Base-by-base conservation (phyloP, 2,113 vertebrate species). In the Ramphastos sulfuratus region DNA sequence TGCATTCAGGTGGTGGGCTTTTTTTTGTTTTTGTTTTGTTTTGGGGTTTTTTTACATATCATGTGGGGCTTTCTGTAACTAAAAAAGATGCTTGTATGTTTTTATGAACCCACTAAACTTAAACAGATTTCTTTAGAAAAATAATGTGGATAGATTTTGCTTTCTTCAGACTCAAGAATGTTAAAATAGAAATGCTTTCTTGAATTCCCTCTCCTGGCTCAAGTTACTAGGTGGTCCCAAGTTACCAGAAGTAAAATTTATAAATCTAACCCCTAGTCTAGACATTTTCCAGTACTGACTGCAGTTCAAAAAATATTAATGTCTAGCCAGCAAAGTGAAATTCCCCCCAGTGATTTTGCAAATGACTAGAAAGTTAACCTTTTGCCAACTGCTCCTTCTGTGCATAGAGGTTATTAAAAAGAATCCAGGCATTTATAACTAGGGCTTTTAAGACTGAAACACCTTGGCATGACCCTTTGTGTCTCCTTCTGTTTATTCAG, bases 191-290 rank as follows among this genome's bases (percentile, higher is more conserved):
- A 98, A 98, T 98, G 95, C 97, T 97, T 98, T 98, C 98, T 98
- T 98, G 96, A 98, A 98, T 98, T 98, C 97, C 97, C 98, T 97
- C 97, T 98, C 95, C 98, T 98, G 98, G 98, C 98, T 98, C 97
- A 97, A 95, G 95, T 98, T 98, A 97, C 98, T 98, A 98, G 98
- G 98, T 98, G 98, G 98, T 98, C 98, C 98, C 98, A 98, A 98
- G 98, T 98, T 98, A 98, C 98, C 98, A 98, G 98, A 98, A 98
- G 98, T 98, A 98, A 98, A 98, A 99, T 98, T 98, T 98, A 98
- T 98, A 99, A 99, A 99, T 99, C 98, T 97, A 98, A 98, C 98
- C 97, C 98, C 97, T 97, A 96, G 98, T 99, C 98, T 98, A 98
- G 98, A 99, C 98, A 98, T 99, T 99, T 99, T 98, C 98, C 98